Percentiles rank a stretch among this genome's conserved stretches.
Conservation (phyloP, 30 jellyfish, hydroid and myxozoan genomes). For the Sanderia malayensis region DNA sequence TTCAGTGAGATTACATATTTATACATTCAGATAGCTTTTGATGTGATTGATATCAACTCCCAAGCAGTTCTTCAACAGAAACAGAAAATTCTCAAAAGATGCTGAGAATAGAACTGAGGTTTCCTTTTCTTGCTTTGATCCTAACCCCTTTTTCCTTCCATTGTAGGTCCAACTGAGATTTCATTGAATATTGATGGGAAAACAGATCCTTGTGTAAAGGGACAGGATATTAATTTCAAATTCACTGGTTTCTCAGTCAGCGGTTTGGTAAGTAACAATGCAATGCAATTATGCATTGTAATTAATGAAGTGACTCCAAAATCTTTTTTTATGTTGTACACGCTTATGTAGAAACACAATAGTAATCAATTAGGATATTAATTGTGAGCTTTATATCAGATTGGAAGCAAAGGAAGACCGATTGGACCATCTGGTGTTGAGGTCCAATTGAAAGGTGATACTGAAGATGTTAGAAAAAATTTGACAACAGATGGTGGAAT, state of each 20-base stretch:
- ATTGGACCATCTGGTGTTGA: slow-evolving; percentile 90
- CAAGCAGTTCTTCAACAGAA: too few species aligned
- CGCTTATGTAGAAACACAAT: too few species aligned
- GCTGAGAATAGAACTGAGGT: too few species aligned
- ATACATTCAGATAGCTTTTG: too few species aligned
- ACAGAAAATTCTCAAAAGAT: too few species aligned
- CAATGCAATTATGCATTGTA: too few species aligned
- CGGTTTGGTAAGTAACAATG: slow-evolving; percentile 82
- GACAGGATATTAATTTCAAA: slow-evolving; percentile 88
- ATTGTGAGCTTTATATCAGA: too few species aligned
- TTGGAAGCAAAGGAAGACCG: slow-evolving; percentile 80
- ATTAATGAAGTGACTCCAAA: too few species aligned
- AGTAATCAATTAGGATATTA: too few species aligned
- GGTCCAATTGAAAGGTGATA: slow-evolving; percentile 53
- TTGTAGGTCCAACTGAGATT: slow-evolving; percentile 77
- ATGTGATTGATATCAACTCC: too few species aligned
- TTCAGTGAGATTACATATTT: slow-evolving; percentile 76
- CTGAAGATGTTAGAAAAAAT: slow-evolving; percentile 34
- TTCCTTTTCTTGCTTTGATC: too few species aligned
- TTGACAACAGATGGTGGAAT: slow-evolving; percentile 50
- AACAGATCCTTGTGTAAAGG: slow-evolving; percentile 96
- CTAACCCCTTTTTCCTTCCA: neutral
- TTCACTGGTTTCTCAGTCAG: slow-evolving; percentile 86
- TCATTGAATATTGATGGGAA: slow-evolving; percentile 80
- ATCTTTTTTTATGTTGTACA: too few species aligned